These are phyloP conservation scores for Campopleginae sp. DNA, from an alignment of 2,888 invertebrate genomes.

Conservation along the genomic window DNA sequence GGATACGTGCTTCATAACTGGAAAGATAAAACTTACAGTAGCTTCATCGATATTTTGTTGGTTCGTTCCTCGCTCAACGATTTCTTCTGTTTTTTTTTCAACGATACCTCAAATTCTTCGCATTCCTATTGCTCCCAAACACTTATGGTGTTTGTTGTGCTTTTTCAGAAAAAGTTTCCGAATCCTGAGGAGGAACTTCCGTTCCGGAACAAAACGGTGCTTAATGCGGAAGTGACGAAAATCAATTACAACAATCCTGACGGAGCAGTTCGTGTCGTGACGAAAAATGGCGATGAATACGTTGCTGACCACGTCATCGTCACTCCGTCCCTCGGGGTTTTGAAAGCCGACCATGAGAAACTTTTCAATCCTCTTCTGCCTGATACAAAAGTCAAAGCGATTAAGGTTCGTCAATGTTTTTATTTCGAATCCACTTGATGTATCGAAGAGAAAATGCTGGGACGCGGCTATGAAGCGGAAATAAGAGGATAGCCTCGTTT, in stretches of 20 bases:
- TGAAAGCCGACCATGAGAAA: slow-evolving; percentile 86
- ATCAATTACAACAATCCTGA: slow-evolving; percentile 73
- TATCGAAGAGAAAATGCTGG: not conserved
- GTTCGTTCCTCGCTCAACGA: slow-evolving; percentile 66
- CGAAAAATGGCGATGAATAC: slow-evolving; percentile 85
- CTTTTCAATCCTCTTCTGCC: slow-evolving; percentile 87
- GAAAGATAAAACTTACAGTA: slow-evolving; percentile 76
- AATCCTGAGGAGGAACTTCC: slow-evolving; percentile 77
- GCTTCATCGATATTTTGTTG: slow-evolving; percentile 78
- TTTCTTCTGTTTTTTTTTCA: not conserved
- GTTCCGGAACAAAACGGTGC: slow-evolving; percentile 74
- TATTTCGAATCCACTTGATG: not conserved
- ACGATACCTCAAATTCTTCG: not conserved
- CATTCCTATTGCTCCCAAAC: not conserved
- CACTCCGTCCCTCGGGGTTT: slow-evolving; percentile 89
- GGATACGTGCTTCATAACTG: slow-evolving; percentile 74
- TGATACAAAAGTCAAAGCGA: slow-evolving; percentile 85
- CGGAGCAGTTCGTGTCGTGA: slow-evolving; percentile 69
- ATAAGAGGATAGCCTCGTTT: not conserved
- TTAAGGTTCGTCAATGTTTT: slow-evolving; percentile 79
- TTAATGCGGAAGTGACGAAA: slow-evolving; percentile 75
- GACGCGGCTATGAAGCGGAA: not conserved
- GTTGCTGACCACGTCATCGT: slow-evolving; percentile 88
- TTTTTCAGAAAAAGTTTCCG: slow-evolving; percentile 77
- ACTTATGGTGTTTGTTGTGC: not conserved